phyloP scores from a whole-genome alignment of 1,140 invertebrate genomes.

The Bilobella aurantiaca region DNA sequence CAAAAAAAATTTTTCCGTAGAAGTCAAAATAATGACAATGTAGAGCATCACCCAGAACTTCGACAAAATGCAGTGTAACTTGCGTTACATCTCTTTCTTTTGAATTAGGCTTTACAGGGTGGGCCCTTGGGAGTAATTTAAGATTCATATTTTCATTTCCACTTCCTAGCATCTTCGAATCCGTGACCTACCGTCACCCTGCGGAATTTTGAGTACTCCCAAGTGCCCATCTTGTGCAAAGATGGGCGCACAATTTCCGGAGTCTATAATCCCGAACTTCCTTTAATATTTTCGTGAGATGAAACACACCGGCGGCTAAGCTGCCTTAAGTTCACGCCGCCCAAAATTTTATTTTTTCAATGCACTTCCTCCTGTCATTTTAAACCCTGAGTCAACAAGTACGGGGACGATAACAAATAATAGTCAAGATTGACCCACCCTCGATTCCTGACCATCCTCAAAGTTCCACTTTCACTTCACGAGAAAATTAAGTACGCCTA shows the following conservation, averaged over 20 bases:
- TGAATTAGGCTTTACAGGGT: no score
- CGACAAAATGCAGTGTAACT: no score
- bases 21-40: no score
- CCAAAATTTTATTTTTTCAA: no score
- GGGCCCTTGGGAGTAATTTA: background rate
- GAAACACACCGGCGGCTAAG: background rate
- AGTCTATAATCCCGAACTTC: background rate
- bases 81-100: no score
- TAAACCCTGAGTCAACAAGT: background rate
- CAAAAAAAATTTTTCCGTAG: no score
- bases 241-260: background rate
- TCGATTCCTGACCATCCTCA: background rate
- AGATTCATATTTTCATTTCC: background rate
- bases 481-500: no score
- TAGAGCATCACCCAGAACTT: no score
- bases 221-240: background rate
- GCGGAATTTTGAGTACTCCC: background rate
- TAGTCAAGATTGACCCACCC: background rate
- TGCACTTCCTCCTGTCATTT: background rate
- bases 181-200: slow-evolving; percentile 1
- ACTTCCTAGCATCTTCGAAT: no score
- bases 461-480: background rate
- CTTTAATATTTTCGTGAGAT: no score
- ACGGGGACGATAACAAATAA: background rate
- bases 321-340: no score